These are phyloP conservation scores for Himalopsyche kuldschensis DNA, from an alignment of 2,888 invertebrate species.

Conservation along the genomic window DNA sequence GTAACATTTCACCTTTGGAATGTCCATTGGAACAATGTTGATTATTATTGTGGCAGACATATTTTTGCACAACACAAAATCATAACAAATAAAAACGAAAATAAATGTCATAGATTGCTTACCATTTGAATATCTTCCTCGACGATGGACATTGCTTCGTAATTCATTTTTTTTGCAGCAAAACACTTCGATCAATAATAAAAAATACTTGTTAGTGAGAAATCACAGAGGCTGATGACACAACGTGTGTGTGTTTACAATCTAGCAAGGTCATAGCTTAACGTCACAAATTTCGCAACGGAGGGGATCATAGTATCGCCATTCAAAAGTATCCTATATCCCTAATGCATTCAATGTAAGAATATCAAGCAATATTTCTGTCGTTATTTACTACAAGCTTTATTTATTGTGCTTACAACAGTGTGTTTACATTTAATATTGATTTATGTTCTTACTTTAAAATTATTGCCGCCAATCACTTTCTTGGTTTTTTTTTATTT, in stretches of 20 bases:
- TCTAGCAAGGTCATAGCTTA: constrained; percentile 70
- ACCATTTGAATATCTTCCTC: constrained; percentile 65
- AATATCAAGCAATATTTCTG: no score
- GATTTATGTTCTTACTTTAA: no score
- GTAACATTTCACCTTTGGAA: not conserved
- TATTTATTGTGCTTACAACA: no score
- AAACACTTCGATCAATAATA: constrained; percentile 25
- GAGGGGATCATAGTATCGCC: not conserved
- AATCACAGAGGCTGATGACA: constrained; percentile 41
- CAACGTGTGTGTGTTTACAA: constrained; percentile 76
- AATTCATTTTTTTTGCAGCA: constrained; percentile 54
- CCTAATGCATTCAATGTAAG: no score
- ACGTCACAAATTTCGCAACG: constrained; percentile 26
- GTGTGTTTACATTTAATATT: no score
- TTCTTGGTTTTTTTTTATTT: no score
- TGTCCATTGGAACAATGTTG: not conserved
- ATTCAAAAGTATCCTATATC: not conserved
- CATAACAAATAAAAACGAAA: constrained; percentile 16
- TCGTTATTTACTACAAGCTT: no score
- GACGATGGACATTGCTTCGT: constrained; percentile 64
- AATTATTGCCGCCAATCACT: no score
- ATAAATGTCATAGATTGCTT: constrained; percentile 46
- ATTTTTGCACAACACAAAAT: constrained; percentile 23
- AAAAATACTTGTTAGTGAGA: constrained; percentile 12
- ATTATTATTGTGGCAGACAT: constrained; percentile 27